These are phyloP conservation scores for Albula glossodonta DNA, from an alignment of 2,113 vertebrate genomes.

Conservation along the genomic window DNA sequence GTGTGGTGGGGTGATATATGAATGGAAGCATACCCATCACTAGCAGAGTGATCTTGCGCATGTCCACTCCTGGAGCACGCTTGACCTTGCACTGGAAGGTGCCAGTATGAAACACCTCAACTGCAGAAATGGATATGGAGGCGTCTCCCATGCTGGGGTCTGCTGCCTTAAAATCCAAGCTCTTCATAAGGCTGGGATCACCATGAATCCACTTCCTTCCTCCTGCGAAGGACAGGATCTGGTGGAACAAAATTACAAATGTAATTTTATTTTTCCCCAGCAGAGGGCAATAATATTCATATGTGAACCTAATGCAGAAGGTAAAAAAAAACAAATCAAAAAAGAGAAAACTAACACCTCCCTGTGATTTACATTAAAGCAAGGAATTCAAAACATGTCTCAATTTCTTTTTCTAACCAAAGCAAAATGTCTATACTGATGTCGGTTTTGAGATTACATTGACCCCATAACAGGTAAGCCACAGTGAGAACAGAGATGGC, in stretches of 20 bases:
- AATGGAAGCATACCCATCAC: constrained; percentile 75
- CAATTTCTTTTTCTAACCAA: too few species aligned
- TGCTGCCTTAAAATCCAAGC: constrained; percentile 69
- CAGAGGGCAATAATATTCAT: background rate
- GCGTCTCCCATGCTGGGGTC: constrained; percentile 82
- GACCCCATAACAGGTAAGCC: background rate
- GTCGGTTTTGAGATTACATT: background rate
- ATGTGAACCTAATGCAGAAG: background rate
- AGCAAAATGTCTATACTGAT: too few species aligned
- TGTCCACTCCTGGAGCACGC: constrained; percentile 82
- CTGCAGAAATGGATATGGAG: constrained; percentile 77
- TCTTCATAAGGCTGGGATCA: constrained; percentile 58
- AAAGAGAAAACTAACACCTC: too few species aligned
- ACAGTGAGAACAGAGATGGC: too few species aligned
- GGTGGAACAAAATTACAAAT: constrained; percentile 23
- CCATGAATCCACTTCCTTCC: constrained; percentile 69
- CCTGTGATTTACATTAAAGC: too few species aligned
- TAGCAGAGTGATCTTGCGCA: constrained; percentile 72
- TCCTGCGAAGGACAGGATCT: constrained; percentile 78
- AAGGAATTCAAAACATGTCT: too few species aligned
- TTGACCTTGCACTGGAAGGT: constrained; percentile 90
- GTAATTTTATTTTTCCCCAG: background rate
- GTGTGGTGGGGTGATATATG: background rate
- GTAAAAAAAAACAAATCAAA: too few species aligned
- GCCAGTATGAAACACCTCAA: constrained; percentile 71